These are phyloP conservation scores for Piscicola geometra DNA, from an alignment of 2,888 invertebrate species.

Conservation along the genomic window DNA sequence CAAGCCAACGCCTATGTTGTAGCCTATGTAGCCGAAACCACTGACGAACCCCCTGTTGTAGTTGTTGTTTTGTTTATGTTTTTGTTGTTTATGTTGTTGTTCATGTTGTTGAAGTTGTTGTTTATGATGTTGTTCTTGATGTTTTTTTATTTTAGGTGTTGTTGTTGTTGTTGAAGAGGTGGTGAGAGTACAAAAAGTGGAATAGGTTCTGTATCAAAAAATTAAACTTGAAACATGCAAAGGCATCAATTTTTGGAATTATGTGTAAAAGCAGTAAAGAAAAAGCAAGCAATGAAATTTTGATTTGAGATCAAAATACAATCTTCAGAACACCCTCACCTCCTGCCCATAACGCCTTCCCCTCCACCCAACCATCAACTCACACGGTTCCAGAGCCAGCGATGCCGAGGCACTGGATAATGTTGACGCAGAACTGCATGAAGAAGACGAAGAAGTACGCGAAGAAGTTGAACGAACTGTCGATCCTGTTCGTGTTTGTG, in stretches of 20 bases:
- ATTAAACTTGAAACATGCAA: no score
- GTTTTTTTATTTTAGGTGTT: no score
- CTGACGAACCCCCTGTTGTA: constrained; percentile 30
- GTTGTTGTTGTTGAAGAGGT: no score
- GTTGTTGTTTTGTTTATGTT: no score
- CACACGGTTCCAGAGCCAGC: constrained; percentile 79
- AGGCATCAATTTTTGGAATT: no score
- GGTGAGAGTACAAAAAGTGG: no score
- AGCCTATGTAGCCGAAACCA: constrained; percentile 41
- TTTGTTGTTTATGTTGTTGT: no score
- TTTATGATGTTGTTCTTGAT: no score
- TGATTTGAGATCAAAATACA: background rate
- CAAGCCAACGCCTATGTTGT: constrained; percentile 68
- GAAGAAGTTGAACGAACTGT: constrained; percentile 99
- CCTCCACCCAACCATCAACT: constrained; percentile 50
- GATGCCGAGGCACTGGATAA: constrained; percentile 83
- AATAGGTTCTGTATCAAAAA: no score
- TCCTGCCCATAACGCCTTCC: background rate
- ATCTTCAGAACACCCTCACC: background rate
- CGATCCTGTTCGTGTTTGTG: no score
- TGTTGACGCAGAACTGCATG: constrained; percentile 66
- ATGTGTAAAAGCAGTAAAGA: no score
- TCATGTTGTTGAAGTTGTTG: no score
- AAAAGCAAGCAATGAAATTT: background rate
- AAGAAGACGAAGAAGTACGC: constrained; percentile 96